A percentile compares a stretch with the other conserved stretches of the same genome.
phyloP scores from a whole-genome alignment of 1,140 invertebrate genomes.

The Uloborus diversus region DNA sequence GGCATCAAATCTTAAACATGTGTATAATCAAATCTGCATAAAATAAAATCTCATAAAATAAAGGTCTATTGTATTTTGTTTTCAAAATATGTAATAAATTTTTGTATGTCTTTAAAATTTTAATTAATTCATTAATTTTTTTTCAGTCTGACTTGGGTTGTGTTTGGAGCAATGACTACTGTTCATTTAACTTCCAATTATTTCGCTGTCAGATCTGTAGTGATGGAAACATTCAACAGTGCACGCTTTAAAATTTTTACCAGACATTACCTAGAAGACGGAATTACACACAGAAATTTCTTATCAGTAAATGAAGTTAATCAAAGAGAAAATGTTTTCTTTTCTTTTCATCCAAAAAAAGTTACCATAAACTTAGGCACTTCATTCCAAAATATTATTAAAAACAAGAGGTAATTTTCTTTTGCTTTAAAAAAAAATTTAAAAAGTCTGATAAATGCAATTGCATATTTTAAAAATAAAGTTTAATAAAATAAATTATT shows the following conservation, averaged over 20 bases:
- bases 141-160: constrained; percentile 73
- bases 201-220: constrained; percentile 78
- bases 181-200: constrained; percentile 89
- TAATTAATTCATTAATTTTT: constrained; percentile 4
- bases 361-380: constrained; percentile 20
- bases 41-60: no score
- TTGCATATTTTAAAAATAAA: no score
- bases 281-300: constrained; percentile 64
- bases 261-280: constrained; percentile 70
- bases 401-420: background rate
- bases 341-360: background rate
- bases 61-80: no score
- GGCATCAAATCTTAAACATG: no score
- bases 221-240: constrained; percentile 81
- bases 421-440: no score
- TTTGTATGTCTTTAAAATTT: no score
- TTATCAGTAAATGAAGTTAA: constrained; percentile 69
- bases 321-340: constrained; percentile 67
- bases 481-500: no score
- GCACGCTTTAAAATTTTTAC: constrained; percentile 76
- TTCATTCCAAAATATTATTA: constrained; percentile 27
- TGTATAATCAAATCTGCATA: no score
- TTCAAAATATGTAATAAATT: no score
- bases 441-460: no score
- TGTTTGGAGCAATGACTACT: constrained; percentile 78